Base-by-base conservation (phyloP, 2,888 invertebrate species). In the Thera britannica region DNA sequence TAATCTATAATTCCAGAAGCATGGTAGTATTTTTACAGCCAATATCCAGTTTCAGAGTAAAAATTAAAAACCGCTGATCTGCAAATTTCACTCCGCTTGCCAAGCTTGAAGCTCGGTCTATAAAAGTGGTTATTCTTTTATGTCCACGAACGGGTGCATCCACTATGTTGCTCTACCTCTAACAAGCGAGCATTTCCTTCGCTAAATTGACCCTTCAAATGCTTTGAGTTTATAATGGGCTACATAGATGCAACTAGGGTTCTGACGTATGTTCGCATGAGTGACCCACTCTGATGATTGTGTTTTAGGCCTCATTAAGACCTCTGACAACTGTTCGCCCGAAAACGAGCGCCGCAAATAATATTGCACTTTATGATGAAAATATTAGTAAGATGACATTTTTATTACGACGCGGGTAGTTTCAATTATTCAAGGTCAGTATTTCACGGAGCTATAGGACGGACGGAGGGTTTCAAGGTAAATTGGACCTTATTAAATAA, bases 181-280 rank as follows among this genome's bases (percentile, higher is more conserved):
- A 70, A 69, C 65, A 58, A 66, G 66, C 67, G 60, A 57, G 65
- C 55, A 71, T 67, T 66, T 70, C 69, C 69, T 68, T 68, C 62
- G 68, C 67, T 66, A 72, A 70, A 72, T 72, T 74, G 74, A 52
- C 67, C 67, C 71, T 70, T 72, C 61, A 65, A 67, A 63, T 67
- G 62, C 57, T 58, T 65, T 35, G 68, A 65, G 60, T 66, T 66
- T 60, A 62, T 65, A 67, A 71, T 62, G 67, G 61, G 38, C 38
- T 62, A 52, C 57, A 68, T 65, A 51, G 57, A 56, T 66, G 66
- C 54, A 63, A 51, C 57, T 38, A 38, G 55, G 59, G 56, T 34
- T 49, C 35, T 63, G 68, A 57, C 60, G 63, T 64, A 52, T 23
- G 51, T 51, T 51, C 7, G 23, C 34, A 9, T 52, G 34, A 9